phyloP scores from a whole-genome alignment of 2,888 invertebrate genomes.

The Eilema sororculum region DNA sequence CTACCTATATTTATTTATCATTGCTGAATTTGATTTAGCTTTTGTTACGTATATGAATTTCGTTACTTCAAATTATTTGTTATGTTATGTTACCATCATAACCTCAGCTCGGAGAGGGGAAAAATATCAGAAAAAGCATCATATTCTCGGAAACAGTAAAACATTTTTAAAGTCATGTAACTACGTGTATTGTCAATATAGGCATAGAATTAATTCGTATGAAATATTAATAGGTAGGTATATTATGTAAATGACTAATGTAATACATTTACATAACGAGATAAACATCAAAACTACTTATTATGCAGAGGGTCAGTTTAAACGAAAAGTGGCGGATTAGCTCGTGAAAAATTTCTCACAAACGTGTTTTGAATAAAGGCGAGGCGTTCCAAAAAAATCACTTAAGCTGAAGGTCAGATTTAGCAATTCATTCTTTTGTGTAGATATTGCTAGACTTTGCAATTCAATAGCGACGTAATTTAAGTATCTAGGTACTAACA shows the following conservation, averaged over 20 bases:
- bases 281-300: background rate
- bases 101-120: too few relatives aligned
- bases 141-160: too few relatives aligned
- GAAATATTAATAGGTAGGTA: background rate
- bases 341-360: slow-evolving; percentile 17
- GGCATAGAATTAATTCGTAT: background rate
- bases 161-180: too few relatives aligned
- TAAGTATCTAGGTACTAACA: background rate
- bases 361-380: slow-evolving; percentile 3
- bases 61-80: background rate
- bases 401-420: slow-evolving; percentile 15
- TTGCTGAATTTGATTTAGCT: background rate
- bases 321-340: slow-evolving; percentile 1
- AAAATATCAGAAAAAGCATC: too few relatives aligned
- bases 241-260: background rate
- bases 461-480: slow-evolving; percentile 1
- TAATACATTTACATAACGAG: background rate
- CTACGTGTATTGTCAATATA: background rate
- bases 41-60: background rate
- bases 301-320: slow-evolving; percentile 5
- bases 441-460: slow-evolving; percentile 14
- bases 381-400: slow-evolving; percentile 5
- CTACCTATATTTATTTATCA: background rate
- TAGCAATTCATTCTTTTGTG: slow-evolving; percentile 21
- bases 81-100: background rate